Base-by-base conservation (phyloP, 2,113 vertebrate genomes). In the Cephalopholis sonnerati region DNA sequence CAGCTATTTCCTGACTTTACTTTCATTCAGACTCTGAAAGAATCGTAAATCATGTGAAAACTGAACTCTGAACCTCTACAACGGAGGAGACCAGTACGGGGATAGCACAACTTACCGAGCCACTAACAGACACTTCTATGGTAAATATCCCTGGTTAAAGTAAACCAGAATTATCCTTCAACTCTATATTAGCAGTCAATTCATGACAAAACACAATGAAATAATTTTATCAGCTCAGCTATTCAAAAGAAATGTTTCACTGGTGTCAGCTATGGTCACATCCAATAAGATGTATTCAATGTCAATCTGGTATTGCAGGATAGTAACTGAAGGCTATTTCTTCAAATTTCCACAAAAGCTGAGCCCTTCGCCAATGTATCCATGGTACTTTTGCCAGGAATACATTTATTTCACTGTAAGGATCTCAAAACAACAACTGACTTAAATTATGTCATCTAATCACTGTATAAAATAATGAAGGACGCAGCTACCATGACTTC, bases 211-310 rank as follows among this genome's bases (percentile, higher is more conserved):
- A 63, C 27, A 50, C 58, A 13, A n/a, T 25, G 39, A 48, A 70
- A 76, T 64, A 22, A 50, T 27, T 57, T 64, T 25, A 64, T 76
- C 65, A 75, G 11, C 48, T 69, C n/a, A 64, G 63, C 25, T 63
- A 54, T 69, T 76, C 65, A 48, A 53, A 67, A 68, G 9, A 61
- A 27, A 76, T 25, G 63, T 29, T 32, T 41, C 17, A 27, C 53
- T 51, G 25, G 3, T 41, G 12, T 20, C 11, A 66, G 22, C 16
- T 62, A 32, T 27, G 22, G 51, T 62, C 65, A 70, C 32, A 81
- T 16, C 1, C 55, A 75, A 13, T 62, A 29, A 41, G 17, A 74
- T n/a, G n/a, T n/a, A n/a, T n/a, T 36, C 29, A 11, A 12, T n/a
- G 32, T 61, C 18, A 57, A 12, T 32, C 15, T 25, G 36, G 20